phyloP scores from a whole-genome alignment of 2,888 invertebrate genomes.

The Ceratothoa steindachneri region DNA sequence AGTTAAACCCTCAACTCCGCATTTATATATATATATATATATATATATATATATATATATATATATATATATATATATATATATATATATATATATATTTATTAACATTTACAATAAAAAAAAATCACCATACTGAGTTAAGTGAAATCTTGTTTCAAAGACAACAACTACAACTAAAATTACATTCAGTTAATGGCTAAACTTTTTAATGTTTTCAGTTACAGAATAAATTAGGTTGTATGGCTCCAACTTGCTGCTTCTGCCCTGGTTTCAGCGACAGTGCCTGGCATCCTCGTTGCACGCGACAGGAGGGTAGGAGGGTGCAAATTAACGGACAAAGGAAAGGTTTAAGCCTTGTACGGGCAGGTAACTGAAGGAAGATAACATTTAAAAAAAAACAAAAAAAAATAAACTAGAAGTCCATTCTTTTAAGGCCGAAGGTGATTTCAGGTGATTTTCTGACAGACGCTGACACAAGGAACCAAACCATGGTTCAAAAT shows the following conservation, averaged over 20 bases:
- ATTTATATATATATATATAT: conserved; percentile 11
- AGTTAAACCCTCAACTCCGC: neutral
- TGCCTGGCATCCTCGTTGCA: too few species aligned
- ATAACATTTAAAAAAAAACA: neutral
- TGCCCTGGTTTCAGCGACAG: too few species aligned
- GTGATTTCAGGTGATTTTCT: neutral
- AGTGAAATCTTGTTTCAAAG: too few species aligned
- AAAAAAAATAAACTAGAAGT: neutral
- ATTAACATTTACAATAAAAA: too few species aligned
- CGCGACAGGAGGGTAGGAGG: too few species aligned
- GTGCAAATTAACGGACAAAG: too few species aligned
- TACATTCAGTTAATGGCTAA: neutral
- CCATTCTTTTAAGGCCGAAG: neutral
- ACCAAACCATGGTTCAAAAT: too few species aligned
- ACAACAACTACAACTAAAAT: neutral
- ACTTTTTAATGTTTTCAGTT: too few species aligned
- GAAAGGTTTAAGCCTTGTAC: too few species aligned
- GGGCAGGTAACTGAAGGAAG: neutral
- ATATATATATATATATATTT: neutral
- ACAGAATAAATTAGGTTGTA: too few species aligned
- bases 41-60: conserved; percentile 1
- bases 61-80: neutral
- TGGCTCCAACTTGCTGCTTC: too few species aligned
- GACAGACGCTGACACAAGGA: neutral
- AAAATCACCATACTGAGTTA: too few species aligned